Evolutionary conservation across 2,113 vertebrate species (phyloP), one percentile per base, ranked within the genome.

Genomic region (Todiramphus saurophagus): DNA sequence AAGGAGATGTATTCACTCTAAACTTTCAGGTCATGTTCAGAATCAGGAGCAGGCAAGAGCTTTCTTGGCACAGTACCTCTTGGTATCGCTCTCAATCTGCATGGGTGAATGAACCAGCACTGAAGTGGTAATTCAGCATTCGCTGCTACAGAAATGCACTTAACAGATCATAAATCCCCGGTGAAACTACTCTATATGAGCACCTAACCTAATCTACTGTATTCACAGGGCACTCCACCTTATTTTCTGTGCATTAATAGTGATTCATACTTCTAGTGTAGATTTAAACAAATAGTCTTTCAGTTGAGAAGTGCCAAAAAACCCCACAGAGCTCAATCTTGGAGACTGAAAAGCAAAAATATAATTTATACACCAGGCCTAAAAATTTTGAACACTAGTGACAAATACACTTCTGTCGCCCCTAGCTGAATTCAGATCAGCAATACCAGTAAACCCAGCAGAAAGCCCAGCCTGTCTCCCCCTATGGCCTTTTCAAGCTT

Each of bases 91-190:
- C 87, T 91, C 83, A 60, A n/a, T 62, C 87, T 88, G 51, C 87
- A 77, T 10, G 89, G 84, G 56, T 88, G 93, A 93, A 89, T 78
- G 82, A 81, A 80, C 63, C 87, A 91, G 87, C 83, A 85, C 87
- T 86, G 48, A 93, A 92, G 73, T 78, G 93, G 96, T 93, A 96
- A 94, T 93, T 97, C 93, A 91, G 91, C 85, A 87, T 96, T 94
- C 91, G 91, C 74, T 94, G 74, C 78, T 94, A 60, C 64, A 97
- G 85, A 90, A 90, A 90, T 55, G 37, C 82, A 33, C 66, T 91
- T 93, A 78, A 76, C 96, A 91, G 87, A 53, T 87, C 84, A 83
- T 92, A 94, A 97, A 96, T 93, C 89, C 85, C 56, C 1, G 1
- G 28, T 37, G n/a, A 92, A 94, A 67, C 69, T 72, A 16, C 44